Percentiles rank a stretch among this genome's conserved stretches.
phyloP scores from a whole-genome alignment of 2,797 vertebrate genomes.

The Hozukius guyotensis region DNA sequence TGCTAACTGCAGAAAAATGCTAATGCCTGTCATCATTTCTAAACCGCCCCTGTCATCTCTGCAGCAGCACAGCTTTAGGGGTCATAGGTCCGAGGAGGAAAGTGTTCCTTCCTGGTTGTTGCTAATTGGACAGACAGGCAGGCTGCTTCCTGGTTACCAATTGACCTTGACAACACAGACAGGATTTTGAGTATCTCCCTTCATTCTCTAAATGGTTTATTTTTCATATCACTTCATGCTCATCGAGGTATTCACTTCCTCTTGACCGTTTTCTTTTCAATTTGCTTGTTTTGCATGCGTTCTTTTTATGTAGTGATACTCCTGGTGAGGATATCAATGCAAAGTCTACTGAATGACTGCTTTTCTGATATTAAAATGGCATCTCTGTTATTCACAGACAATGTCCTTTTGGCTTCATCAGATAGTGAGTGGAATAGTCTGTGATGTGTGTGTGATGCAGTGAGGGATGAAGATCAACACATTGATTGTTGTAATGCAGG shows the following conservation, averaged over 20 bases:
- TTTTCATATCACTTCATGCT: slow-evolving; percentile 12
- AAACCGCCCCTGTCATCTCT: slow-evolving; percentile 74
- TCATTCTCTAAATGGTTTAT: slow-evolving; percentile 37
- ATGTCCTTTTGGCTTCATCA: not conserved
- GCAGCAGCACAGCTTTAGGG: slow-evolving; percentile 77
- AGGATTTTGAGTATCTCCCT: slow-evolving; percentile 54
- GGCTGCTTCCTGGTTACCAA: slow-evolving; percentile 71
- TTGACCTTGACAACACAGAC: slow-evolving; percentile 76
- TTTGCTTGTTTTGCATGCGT: not conserved
- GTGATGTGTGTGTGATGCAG: not conserved
- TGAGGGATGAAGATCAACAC: not conserved
- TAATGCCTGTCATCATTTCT: slow-evolving; percentile 82
- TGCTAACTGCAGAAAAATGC: slow-evolving; percentile 81
- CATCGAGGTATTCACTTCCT: not conserved
- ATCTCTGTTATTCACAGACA: not conserved
- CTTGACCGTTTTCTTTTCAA: not conserved
- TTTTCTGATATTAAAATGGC: not conserved
- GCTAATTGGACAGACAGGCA: slow-evolving; percentile 80
- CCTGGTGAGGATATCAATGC: not conserved
- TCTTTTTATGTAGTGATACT: not conserved
- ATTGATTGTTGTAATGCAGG: not conserved
- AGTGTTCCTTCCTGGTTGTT: slow-evolving; percentile 77
- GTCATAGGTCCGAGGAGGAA: slow-evolving; percentile 71
- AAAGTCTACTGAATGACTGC: not conserved
- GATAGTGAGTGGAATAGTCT: not conserved